Base-by-base conservation (phyloP, 1,140 invertebrate species). In the Gryon sp. region DNA sequence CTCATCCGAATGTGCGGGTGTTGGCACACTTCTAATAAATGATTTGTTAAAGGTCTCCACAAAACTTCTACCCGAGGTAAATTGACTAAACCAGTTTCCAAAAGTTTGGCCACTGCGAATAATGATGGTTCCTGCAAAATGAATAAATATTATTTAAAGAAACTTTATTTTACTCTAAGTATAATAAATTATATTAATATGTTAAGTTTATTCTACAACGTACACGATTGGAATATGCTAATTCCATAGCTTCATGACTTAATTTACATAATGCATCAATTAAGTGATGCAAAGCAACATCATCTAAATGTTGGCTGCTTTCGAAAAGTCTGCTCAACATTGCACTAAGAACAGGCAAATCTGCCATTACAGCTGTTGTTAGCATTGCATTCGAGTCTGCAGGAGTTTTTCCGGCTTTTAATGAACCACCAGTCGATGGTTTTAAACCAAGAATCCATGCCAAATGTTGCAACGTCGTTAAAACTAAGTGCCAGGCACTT, bases 391-490 rank as follows among this genome's bases (percentile, higher is more conserved):
- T 97, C 0, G 94, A 92, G 81, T 96, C 95, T 0, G 94, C 90
- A 70, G 90, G 92, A 53, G 87, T 91, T 84, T 90, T 92, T 76
- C 92, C 92, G 32, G 94, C 94, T 90, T 97, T 97, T 66, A 98
- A 90, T 80, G 95, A 96, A 9, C 97, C 97, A 8, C 96, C 96
- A 0, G 95, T 95, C 0, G 96, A 96, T 1, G 97, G 95, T 86
- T 99, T 99, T 32, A 99, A 85, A 0, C 97, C 97, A n/a, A 99
- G 89, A 81, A 99, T 99, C 98, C 98, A 99, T 0, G 98, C 97
- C 65, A 99, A 90, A 89, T 99, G 98, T 91, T 98, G 97, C 14
- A 99, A 87, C 2, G 97, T 99, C 11, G 98, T 98, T 6, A 99
- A 90, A 2, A 99, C 95, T 24, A 99, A 92, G 83, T 99, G 94